Base-by-base conservation (phyloP, 2,888 invertebrate genomes). In the Nemapogon koenigi region DNA sequence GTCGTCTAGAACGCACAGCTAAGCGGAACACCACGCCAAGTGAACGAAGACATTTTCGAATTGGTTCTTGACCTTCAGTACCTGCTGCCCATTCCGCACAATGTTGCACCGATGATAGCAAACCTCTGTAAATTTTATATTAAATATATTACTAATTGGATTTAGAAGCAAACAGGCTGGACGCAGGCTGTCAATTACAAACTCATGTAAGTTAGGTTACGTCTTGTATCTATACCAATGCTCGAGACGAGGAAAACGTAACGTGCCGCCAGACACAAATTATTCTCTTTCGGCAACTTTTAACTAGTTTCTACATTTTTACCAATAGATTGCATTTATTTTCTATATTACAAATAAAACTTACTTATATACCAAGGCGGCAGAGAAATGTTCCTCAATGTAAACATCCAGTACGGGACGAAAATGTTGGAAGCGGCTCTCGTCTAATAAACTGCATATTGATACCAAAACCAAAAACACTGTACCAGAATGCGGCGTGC, bases 391-490 rank as follows among this genome's bases (percentile, higher is more conserved):
- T 47, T 92, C 91, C 49, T 90, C 90, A 37, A 97, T 94, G 57
- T 97, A 97, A 1, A 92, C 92, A 55, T 97, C 94, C 65, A 97
- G 86, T 0, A 97, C 94, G 0, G 95, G 94, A 49, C 91, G 89
- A 66, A 97, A 97, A 58, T 96, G 94, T 59, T 95, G 93, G 67
- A 95, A 97, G 52, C 95, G 91, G 39, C 86, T 88, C 55, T 95
- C 93, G 52, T 95, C 92, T 41, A 97, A 75, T 14, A 95, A 73
- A 57, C 91, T 92, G 64, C 97, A 92, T 50, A 97, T 95, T 41
- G 93, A 92, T 11, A 95, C 94, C 41, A 97, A 79, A 19, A 94
- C 94, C 55, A 94, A 88, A 60, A 97, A 97, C 17, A 97, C 95
- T 14, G 93, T 83, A 19, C 94, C 94, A 1, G 94, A 94, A 58